A percentile compares a stretch with the other conserved stretches of the same genome.
Evolutionary conservation across 2,113 vertebrate genomes (phyloP).

Genomic region (Colinus virginianus): DNA sequence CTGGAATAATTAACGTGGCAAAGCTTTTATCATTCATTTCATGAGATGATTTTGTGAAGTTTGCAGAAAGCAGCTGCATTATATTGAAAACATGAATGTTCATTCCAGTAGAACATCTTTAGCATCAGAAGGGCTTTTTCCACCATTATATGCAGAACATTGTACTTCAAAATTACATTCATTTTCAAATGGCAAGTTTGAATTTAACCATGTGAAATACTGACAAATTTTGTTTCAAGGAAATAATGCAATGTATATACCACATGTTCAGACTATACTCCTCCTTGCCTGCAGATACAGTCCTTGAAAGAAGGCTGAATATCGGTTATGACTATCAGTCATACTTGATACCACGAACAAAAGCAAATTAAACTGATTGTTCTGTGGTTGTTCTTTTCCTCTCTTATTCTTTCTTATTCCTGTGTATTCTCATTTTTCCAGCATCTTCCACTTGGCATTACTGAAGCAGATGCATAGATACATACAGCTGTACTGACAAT

Average conservation of each 20-base stretch:
- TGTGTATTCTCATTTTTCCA: background rate
- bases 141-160: background rate
- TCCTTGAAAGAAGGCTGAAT: background rate
- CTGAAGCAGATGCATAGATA: background rate
- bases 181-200: background rate
- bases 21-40: background rate
- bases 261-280: constrained; percentile 6
- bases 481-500: background rate
- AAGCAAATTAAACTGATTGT: background rate
- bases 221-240: background rate
- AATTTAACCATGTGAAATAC: background rate
- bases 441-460: background rate
- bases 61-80: background rate
- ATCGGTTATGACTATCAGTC: background rate
- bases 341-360: background rate
- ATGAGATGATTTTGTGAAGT: background rate
- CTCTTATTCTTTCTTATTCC: background rate
- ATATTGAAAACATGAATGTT: background rate
- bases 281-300: background rate
- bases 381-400: background rate
- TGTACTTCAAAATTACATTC: background rate
- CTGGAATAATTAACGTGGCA: background rate
- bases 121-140: background rate
- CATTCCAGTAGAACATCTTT: background rate
- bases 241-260: background rate